Evolutionary conservation across 1,140 invertebrate species (phyloP), one percentile per base, ranked within the genome.

Genomic region (Drosophila ficusphila): DNA sequence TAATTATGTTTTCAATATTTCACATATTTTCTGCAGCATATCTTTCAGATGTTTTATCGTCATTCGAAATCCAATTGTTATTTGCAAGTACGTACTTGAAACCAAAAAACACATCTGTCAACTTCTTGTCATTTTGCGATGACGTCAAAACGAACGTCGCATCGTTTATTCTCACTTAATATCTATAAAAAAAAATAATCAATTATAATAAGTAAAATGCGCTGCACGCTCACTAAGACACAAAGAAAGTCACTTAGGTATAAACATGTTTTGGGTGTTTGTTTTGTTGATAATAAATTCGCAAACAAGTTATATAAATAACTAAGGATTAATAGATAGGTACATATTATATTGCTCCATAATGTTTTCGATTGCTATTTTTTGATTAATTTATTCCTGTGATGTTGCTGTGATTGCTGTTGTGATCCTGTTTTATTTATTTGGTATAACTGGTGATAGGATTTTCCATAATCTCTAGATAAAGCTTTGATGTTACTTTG

Each of bases 171-270:
- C 39, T 68, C 36, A 56, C 64, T 70, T 70, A 70, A 47, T 8
- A 23, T 38, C 65, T 41, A 70, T 41, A 29, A 67, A 69, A 69
- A 56, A 38, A 25, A 27, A 49, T 44, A 68, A 54, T 44, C 41
- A 69, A 69, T 46, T 69, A 46, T 69, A 41, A 47, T 70, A 70
- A 57, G 31, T 57, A 70, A 70, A 70, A 70, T 70, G 64, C 64
- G 51, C 62, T 47, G 29, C 14, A 65, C 42, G 61, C 61, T 49
- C 33, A 31, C 58, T 41, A 33, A 42, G 34, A 41, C 48, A 68
- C 33, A 34, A 38, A 33, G 47, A 14, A 7, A 18, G 56, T 23
- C 61, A 62, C 56, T 65, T 49, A 6, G 14, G n/a, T 49, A 39
- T 49, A 41, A 3, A 39, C 34, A 48, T 11, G 9, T 23, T n/a